These are phyloP conservation scores for Porites evermanni DNA, from an alignment of 92 coral and sea anemone genomes.

Conservation along the genomic window DNA sequence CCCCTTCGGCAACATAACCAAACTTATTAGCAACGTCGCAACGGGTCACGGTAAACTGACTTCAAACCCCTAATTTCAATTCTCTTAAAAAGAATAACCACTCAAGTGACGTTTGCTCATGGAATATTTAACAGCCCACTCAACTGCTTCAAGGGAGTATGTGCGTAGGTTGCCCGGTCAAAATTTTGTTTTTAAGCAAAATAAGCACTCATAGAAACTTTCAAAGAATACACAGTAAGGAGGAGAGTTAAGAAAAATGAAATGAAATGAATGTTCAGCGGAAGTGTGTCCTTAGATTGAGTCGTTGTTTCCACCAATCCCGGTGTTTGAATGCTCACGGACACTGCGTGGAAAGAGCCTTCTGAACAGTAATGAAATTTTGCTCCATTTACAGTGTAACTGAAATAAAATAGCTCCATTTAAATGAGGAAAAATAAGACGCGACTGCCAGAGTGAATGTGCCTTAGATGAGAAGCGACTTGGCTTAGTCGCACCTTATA, in stretches of 20 bases:
- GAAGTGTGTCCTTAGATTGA: too few relatives aligned
- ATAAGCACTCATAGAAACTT: neutral
- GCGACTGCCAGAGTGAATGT: too few relatives aligned
- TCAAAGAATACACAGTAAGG: neutral
- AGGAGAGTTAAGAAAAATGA: conserved; percentile 11
- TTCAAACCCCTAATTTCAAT: conserved; percentile 8
- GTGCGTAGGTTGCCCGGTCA: neutral
- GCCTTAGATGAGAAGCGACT: too few relatives aligned
- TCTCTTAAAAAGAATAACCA: neutral
- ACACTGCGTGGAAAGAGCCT: too few relatives aligned
- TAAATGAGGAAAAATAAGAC: too few relatives aligned
- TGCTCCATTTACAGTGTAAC: too few relatives aligned
- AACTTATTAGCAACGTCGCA: conserved; percentile 23
- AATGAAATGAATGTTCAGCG: neutral
- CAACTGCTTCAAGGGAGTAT: conserved; percentile 33
- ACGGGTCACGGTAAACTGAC: conserved; percentile 30
- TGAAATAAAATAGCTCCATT: too few relatives aligned
- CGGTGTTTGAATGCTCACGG: too few relatives aligned
- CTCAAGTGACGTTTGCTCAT: conserved; percentile 21
- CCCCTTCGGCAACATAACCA: conserved; percentile 23
- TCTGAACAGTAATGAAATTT: too few relatives aligned
- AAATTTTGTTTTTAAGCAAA: neutral
- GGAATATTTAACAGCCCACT: conserved; percentile 39
- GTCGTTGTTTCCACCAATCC: too few relatives aligned
- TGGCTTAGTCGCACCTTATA: too few relatives aligned